A percentile compares a stretch with the other conserved stretches of the same genome.
phyloP scores from a whole-genome alignment of 2,113 vertebrate species.

The Tyto alba region DNA sequence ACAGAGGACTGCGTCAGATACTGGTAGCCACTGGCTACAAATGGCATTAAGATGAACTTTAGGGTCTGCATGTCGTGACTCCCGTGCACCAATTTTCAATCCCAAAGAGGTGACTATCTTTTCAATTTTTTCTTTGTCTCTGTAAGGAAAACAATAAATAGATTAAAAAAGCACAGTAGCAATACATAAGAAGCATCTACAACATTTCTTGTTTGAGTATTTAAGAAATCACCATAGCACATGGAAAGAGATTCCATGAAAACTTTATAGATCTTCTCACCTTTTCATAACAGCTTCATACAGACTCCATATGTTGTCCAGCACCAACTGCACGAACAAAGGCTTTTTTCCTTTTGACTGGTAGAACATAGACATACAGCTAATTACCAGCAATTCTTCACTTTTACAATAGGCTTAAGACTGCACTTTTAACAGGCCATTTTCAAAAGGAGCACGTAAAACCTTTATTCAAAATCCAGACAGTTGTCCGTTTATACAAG shows the following conservation, averaged over 20 bases:
- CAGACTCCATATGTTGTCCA: slow-evolving; percentile 97
- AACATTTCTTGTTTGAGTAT: background rate
- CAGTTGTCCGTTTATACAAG: background rate
- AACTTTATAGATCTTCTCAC: slow-evolving; percentile 63
- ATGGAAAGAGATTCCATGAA: background rate
- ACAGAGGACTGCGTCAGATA: slow-evolving; percentile 91
- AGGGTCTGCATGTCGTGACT: slow-evolving; percentile 86
- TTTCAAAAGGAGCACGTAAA: background rate
- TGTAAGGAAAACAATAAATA: slow-evolving; percentile 21
- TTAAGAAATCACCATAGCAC: background rate
- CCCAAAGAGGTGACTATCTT: slow-evolving; percentile 90
- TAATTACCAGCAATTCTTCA: background rate
- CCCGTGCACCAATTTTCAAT: slow-evolving; percentile 82
- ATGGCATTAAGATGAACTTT: slow-evolving; percentile 93
- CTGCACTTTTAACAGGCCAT: background rate
- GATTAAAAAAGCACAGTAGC: rapidly evolving
- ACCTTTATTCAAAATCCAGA: background rate
- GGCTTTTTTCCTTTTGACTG: slow-evolving; percentile 95
- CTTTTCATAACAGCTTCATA: slow-evolving; percentile 93
- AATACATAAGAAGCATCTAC: background rate
- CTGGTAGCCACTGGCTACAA: slow-evolving; percentile 92
- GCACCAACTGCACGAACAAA: slow-evolving; percentile 93
- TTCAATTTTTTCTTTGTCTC: slow-evolving; percentile 93
- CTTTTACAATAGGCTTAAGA: background rate
- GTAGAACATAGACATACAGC: slow-evolving; percentile 14